Percentiles rank a stretch among this genome's conserved stretches.
Conservation (phyloP, 2,113 vertebrate species). For the Pelvicachromis taeniatus region DNA sequence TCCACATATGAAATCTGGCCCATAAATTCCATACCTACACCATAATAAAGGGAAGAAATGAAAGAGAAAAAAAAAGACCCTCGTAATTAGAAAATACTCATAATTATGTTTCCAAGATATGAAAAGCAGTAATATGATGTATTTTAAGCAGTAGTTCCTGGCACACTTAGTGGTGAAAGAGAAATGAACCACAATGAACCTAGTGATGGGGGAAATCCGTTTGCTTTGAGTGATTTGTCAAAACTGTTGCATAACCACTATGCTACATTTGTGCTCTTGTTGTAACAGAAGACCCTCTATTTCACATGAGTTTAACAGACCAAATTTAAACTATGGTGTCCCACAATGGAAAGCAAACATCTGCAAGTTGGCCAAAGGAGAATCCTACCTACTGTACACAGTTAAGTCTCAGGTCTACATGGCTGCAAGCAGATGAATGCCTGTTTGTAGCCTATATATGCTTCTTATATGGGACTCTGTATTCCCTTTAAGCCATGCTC, state of each 20-base stretch:
- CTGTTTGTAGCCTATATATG: background rate
- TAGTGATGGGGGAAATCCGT: slow-evolving; percentile 31
- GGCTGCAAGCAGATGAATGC: background rate
- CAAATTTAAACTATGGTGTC: slow-evolving; percentile 54
- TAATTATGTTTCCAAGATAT: background rate
- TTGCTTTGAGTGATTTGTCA: slow-evolving; percentile 42
- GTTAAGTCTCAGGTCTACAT: background rate
- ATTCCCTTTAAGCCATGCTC: background rate
- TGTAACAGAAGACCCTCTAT: slow-evolving; percentile 46
- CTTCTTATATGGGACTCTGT: background rate
- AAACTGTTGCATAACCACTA: slow-evolving; percentile 26
- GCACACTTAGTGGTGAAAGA: background rate
- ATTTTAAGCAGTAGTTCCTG: background rate
- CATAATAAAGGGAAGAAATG: background rate
- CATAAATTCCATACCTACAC: background rate
- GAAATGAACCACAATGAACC: slow-evolving; percentile 19
- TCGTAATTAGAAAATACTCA: background rate
- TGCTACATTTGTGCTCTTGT: slow-evolving; percentile 29
- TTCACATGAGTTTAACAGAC: slow-evolving; percentile 30
- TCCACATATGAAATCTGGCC: background rate
- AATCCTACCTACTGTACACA: slow-evolving; percentile 34
- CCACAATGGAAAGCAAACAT: slow-evolving; percentile 60
- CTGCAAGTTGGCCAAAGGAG: slow-evolving; percentile 12
- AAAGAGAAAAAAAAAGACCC: background rate
- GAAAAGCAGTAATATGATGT: background rate